phyloP scores from a whole-genome alignment of 2,113 vertebrate species.

The Acinonyx jubatus region DNA sequence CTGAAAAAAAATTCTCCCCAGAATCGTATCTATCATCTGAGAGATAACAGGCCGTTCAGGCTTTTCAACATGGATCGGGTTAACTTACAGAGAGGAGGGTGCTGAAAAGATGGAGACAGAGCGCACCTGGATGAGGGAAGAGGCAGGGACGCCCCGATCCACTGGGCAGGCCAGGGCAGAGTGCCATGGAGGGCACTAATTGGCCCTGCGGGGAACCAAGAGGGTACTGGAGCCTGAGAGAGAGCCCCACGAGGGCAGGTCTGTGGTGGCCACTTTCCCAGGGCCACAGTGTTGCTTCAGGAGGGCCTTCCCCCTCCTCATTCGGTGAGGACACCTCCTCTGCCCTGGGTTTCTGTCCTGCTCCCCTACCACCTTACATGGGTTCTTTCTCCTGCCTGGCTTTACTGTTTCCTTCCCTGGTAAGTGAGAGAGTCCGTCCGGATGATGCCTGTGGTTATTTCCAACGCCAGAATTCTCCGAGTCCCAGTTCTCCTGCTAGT shows the following conservation, averaged over 20 bases:
- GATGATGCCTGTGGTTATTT: not conserved
- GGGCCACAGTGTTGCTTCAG: not conserved
- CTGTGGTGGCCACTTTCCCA: not conserved
- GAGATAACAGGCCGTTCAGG: not conserved
- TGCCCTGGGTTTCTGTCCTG: no score
- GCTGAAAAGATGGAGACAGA: not conserved
- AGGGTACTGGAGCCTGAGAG: not conserved
- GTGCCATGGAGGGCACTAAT: not conserved
- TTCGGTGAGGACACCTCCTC: not conserved
- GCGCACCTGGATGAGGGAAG: not conserved
- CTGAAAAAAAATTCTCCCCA: not conserved
- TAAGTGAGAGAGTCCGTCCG: not conserved
- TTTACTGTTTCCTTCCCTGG: not conserved
- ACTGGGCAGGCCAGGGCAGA: not conserved
- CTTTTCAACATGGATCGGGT: not conserved
- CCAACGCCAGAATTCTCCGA: not conserved
- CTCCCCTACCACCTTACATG: not conserved
- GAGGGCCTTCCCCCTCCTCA: not conserved
- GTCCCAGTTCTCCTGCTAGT: not conserved
- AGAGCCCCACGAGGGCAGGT: not conserved
- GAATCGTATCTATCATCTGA: not conserved
- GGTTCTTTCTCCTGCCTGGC: not conserved
- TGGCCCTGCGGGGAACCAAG: not conserved
- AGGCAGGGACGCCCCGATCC: not conserved
- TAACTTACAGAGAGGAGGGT: not conserved